Evolutionary conservation across 2,888 invertebrate genomes (phyloP).

Genomic region (Zhuqinia jingwanae): DNA sequence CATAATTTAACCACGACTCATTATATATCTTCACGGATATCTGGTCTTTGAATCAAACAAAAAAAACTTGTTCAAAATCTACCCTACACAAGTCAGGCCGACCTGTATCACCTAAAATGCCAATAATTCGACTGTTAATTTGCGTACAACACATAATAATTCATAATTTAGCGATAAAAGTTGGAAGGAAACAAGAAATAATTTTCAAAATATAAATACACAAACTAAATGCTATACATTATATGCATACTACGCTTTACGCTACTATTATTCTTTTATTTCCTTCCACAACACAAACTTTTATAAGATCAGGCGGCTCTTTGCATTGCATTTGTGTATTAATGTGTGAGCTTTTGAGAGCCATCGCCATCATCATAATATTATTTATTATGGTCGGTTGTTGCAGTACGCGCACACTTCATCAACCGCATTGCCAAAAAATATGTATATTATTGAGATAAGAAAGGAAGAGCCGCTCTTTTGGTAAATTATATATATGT

Average conservation of each 20-base stretch:
- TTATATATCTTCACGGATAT: too few relatives aligned
- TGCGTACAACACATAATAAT: constrained; percentile 54
- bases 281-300: constrained; percentile 38
- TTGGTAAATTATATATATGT: not conserved
- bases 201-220: not conserved
- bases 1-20: too few relatives aligned
- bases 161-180: not conserved
- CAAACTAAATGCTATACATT: too few relatives aligned
- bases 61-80: constrained; percentile 9
- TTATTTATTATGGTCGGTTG: not conserved
- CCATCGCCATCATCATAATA: not conserved
- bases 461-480: constrained; percentile 38
- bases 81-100: not conserved
- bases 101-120: constrained; percentile 23
- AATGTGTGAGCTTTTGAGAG: too few relatives aligned
- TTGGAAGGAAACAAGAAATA: not conserved
- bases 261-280: constrained; percentile 7
- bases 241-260: too few relatives aligned
- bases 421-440: constrained; percentile 36
- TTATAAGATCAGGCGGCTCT: constrained; percentile 22
- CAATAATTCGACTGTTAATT: constrained; percentile 57
- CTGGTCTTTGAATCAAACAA: too few relatives aligned
- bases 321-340: not conserved
- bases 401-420: not conserved
- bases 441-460: not conserved